Conservation (phyloP, 1,140 invertebrate genomes). For the Hylaeus anthracinus region DNA sequence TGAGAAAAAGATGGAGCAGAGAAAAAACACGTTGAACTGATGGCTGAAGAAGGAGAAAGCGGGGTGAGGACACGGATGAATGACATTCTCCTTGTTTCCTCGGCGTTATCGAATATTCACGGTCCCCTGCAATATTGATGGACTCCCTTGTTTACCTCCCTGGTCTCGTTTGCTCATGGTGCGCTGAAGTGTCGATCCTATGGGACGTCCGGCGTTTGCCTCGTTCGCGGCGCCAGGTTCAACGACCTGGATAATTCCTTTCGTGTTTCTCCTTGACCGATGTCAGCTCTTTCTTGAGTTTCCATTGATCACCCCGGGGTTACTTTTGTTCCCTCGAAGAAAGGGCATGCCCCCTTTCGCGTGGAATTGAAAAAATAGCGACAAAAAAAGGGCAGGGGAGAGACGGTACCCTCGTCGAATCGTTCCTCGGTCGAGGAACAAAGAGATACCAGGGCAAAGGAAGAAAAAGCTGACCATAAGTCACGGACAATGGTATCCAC, state of each 20-base stretch:
- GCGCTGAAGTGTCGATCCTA: constrained; percentile 32
- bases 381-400: constrained; percentile 13
- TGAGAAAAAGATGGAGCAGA: constrained; percentile 3
- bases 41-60: neutral
- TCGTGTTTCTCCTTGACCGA: constrained; percentile 43
- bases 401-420: neutral
- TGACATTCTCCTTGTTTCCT: neutral
- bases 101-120: constrained; percentile 50
- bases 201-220: constrained; percentile 1
- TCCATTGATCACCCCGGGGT: constrained; percentile 23
- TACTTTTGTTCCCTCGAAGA: constrained; percentile 15
- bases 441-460: neutral
- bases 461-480: constrained; percentile 29
- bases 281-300: constrained; percentile 23
- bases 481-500: constrained; percentile 5
- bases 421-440: neutral
- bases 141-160: constrained; percentile 35
- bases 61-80: constrained; percentile 11
- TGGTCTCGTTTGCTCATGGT: constrained; percentile 17
- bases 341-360: constrained; percentile 6
- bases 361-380: constrained; percentile 22
- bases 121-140: constrained; percentile 45
- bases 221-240: constrained; percentile 8
- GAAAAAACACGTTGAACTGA: neutral
- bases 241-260: constrained; percentile 46